Evolutionary conservation across 2,113 vertebrate species (phyloP), one percentile per base, ranked within the genome.

Genomic region (Gobiocypris rarus): DNA sequence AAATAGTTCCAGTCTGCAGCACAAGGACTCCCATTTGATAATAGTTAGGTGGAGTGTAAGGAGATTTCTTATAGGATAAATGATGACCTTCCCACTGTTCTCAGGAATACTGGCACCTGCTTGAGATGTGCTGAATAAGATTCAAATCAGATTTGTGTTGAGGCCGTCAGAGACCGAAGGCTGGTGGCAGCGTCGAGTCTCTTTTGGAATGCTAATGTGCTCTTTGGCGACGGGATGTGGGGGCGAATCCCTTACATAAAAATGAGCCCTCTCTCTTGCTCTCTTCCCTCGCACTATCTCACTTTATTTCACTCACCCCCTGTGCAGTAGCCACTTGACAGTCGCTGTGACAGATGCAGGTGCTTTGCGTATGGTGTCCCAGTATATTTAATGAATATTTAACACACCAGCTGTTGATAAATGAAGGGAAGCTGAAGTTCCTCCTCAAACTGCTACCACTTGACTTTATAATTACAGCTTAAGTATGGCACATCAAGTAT

Each of bases 151-250:
- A 45, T 26, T 45, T 24, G 70, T 26, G 70, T 19, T 8, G 17
- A 54, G 17, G 5, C 52, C 17, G 17, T 54, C 45, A 0, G 15
- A 78, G 61, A n/a, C 24, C 3, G 15, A 28, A 75, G 31, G 69
- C 43, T 65, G 70, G 71, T 81, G 38, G 67, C 56, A 22, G 38
- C 59, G 2, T 69, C 3, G 63, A 26, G 3, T 13, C 22, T 52
- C 65, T 56, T 34, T 19, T 38, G 45, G 52, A 85, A 74, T 52
- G 41, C 26, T 71, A 41, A 83, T 67, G 69, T 69, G 31, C 56
- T 63, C 45, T 83, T 19, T 74, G 59, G n/a, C 76, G 22, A 67
- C n/a, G 71, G 31, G 26, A 83, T 77, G 65, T 75, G 70, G n/a
- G 26, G 26, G 45, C 38, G 61, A 76, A 34, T 76, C 58, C 45